Conservation (phyloP, 2,797 vertebrate species). For the Peromyscus attwateri region DNA sequence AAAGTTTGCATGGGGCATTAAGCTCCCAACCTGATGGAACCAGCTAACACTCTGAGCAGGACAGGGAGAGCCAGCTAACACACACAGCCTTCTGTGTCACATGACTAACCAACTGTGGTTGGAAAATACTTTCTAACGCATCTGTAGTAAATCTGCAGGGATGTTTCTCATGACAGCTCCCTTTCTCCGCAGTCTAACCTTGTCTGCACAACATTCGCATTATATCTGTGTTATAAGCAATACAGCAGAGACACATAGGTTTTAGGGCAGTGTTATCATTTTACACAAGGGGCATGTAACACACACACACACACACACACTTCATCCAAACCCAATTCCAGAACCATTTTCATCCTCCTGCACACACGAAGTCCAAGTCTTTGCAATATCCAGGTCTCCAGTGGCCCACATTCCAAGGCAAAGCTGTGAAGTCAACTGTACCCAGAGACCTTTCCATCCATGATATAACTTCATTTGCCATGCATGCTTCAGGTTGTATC, state of each 20-base stretch:
- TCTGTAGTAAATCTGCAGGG: too few species aligned
- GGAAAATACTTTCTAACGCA: neutral
- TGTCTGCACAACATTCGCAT: too few species aligned
- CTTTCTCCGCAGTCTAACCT: neutral
- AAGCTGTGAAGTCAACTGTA: neutral
- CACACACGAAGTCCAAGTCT: neutral
- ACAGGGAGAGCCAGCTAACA: too few species aligned
- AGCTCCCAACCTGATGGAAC: neutral
- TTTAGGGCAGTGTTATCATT: neutral
- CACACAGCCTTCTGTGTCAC: neutral
- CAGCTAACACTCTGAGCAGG: neutral
- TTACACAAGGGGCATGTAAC: neutral
- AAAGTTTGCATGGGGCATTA: neutral
- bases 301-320: neutral
- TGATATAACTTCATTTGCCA: neutral
- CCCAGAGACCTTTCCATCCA: neutral
- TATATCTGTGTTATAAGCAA: neutral
- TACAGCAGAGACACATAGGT: neutral
- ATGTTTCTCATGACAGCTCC: too few species aligned
- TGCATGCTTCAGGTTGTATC: neutral
- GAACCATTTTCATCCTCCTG: too few species aligned
- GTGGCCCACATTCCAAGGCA: neutral
- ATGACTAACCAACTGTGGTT: neutral
- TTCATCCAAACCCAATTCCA: neutral
- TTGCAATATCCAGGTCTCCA: neutral